A percentile compares a stretch with the other conserved stretches of the same genome.
These are phyloP conservation scores for Rhipidura dahli DNA, from an alignment of 2,113 vertebrate genomes.

Conservation along the genomic window DNA sequence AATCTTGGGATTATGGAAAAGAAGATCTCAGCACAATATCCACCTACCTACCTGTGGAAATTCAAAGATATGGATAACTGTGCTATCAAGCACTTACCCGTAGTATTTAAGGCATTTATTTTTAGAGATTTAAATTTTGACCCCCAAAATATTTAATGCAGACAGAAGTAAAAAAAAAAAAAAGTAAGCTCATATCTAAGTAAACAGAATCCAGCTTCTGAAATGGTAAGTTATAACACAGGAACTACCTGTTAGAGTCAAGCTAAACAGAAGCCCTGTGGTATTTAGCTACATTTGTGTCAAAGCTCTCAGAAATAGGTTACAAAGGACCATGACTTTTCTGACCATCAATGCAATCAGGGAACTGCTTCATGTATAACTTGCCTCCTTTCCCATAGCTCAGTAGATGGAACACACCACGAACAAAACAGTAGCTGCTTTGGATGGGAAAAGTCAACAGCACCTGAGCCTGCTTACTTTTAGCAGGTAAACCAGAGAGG, in stretches of 20 bases:
- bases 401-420: not conserved
- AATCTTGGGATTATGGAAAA: not conserved
- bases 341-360: accelerated
- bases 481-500: not conserved
- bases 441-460: not conserved
- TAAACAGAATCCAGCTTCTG: not conserved
- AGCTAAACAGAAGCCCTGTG: not conserved
- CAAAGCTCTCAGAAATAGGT: not conserved
- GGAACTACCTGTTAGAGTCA: not conserved
- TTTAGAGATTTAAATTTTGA: not conserved
- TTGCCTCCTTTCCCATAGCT: not conserved
- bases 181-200: not conserved
- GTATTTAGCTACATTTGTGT: not conserved
- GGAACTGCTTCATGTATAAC: not conserved
- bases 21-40: not conserved
- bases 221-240: not conserved
- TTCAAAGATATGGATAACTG: not conserved
- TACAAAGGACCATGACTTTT: not conserved
- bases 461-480: not conserved
- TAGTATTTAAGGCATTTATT: not conserved
- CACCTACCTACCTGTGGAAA: not conserved
- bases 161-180: not conserved
- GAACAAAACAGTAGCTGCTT: not conserved
- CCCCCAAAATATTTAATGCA: not conserved
- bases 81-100: not conserved